These are phyloP conservation scores for Apoda limacodes DNA, from an alignment of 2,888 invertebrate genomes.

Conservation along the genomic window DNA sequence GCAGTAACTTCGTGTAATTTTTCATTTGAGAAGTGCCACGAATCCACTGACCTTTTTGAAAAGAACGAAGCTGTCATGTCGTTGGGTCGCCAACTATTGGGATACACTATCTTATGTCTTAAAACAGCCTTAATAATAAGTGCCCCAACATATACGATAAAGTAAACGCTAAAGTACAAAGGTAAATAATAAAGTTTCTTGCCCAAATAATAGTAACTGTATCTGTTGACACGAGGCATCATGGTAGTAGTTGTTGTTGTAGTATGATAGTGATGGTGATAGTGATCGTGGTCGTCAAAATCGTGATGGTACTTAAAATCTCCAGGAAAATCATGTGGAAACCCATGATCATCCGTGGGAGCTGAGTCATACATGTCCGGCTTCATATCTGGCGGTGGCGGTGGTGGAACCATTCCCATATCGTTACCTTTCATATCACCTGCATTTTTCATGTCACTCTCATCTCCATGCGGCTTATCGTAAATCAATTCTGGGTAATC, in stretches of 20 bases:
- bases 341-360: constrained; percentile 45
- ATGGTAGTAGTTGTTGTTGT: constrained; percentile 60
- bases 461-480: constrained; percentile 35
- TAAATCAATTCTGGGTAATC: constrained; percentile 50
- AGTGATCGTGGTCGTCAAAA: constrained; percentile 40
- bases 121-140: constrained; percentile 79
- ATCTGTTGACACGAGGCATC: constrained; percentile 71
- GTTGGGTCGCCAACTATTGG: constrained; percentile 64
- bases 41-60: constrained; percentile 49
- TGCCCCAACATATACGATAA: constrained; percentile 77
- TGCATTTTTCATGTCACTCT: constrained; percentile 27
- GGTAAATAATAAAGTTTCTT: constrained; percentile 82
- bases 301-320: constrained; percentile 52
- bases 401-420: constrained; percentile 46
- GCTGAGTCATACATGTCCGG: constrained; percentile 30
- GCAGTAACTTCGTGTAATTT: constrained; percentile 60
- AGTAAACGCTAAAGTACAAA: constrained; percentile 80
- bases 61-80: constrained; percentile 48
- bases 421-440: constrained; percentile 31
- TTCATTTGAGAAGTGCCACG: constrained; percentile 59
- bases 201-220: constrained; percentile 81
- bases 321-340: constrained; percentile 56
- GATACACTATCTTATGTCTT: constrained; percentile 77
- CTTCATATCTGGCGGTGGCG: constrained; percentile 32
- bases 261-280: constrained; percentile 44